Conservation (phyloP, 2,797 vertebrate species). For the Phoebastria nigripes region DNA sequence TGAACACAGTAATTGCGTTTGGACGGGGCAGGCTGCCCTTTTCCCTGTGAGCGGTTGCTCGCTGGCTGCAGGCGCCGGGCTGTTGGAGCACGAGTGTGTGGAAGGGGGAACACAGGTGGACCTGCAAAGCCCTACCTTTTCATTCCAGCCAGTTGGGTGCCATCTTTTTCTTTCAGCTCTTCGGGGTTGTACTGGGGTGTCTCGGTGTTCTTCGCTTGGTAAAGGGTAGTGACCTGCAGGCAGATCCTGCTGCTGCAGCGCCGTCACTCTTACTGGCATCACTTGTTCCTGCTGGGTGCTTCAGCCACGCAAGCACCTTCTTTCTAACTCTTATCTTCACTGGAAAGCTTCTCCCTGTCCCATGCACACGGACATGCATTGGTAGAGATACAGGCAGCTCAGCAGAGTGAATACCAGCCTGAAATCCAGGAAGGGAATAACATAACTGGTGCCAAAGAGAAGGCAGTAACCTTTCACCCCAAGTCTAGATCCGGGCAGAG, state of each 20-base stretch:
- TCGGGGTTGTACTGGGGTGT: background rate
- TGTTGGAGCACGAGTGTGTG: background rate
- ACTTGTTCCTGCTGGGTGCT: background rate
- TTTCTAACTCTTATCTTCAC: background rate
- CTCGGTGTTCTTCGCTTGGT: background rate
- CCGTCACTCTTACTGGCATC: background rate
- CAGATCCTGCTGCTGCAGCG: background rate
- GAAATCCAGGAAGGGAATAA: background rate
- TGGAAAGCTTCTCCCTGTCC: background rate
- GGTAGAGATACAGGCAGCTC: background rate
- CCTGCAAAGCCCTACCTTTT: background rate
- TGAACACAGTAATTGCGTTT: rapidly evolving
- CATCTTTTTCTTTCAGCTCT: background rate
- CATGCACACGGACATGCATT: rapidly evolving
- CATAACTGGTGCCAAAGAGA: background rate
- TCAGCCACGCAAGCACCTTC: background rate
- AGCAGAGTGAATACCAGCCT: background rate
- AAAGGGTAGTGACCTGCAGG: background rate
- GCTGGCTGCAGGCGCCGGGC: background rate
- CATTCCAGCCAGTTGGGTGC: background rate
- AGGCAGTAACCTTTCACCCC: background rate
- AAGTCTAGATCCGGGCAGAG: rapidly evolving
- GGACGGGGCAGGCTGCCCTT: background rate
- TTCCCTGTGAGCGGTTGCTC: background rate
- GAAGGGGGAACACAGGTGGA: background rate